Base-by-base conservation (phyloP, 2,113 vertebrate species). In the Harpagus bidentatus region DNA sequence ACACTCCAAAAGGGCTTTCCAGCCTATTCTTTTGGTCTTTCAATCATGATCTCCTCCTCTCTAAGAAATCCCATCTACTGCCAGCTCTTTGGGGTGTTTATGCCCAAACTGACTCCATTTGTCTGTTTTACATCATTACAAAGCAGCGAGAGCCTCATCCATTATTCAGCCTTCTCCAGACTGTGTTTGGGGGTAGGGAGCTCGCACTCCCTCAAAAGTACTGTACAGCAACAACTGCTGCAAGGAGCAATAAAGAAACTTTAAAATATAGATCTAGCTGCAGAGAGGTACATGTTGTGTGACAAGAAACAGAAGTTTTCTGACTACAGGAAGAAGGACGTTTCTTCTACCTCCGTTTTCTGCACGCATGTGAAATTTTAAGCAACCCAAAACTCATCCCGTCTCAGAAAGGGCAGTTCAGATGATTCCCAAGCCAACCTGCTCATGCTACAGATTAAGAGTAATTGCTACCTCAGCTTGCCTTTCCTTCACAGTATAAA, bases 191-290 rank as follows among this genome's bases (percentile, higher is more conserved):
- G 47, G 13, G 5, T 8, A 56, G 13, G 45, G 7, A 34, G 59
- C 19, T 82, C 10, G 4, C 15, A 58, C 13, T 47, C 47, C 82
- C 38, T 70, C 50, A 36, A 12, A 79, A 70, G 20, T 25, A 34
- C 58, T 3, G 28, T 36, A 15, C 16, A 6, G n/a, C 0, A 0
- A 45, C 18, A 52, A 4, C 5, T 1, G 4, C 7, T 56, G 13
- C 32, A 38, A 53, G n/a, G 42, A 62, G 6, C 29, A 45, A 71
- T 6, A 14, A 21, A 52, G 10, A 31, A 63, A 65, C 29, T 34
- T 34, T 23, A 28, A 66, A 72, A 47, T 8, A 20, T 1, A 28
- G 3, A 61, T 22, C 17, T 12, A n/a, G 23, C 32, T 67, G 71
- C 19, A 52, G 0, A 70, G 63, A 85, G 31, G 23, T 36, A 34